A percentile compares a stretch with the other conserved stretches of the same genome.
These are phyloP conservation scores for Hirudinaria manillensis DNA, from an alignment of 2,888 invertebrate species.

Conservation along the genomic window DNA sequence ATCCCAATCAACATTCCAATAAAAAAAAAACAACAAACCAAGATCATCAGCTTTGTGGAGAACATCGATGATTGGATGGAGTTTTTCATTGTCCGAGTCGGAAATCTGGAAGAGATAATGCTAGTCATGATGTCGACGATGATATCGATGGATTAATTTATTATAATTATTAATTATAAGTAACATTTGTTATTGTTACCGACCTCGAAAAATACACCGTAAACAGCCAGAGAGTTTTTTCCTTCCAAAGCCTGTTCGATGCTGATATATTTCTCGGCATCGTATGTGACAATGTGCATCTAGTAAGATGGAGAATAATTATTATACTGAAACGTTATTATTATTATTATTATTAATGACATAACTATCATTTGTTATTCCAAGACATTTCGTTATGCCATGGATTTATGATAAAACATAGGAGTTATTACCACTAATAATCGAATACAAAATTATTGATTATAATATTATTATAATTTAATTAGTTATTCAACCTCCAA, in stretches of 20 bases:
- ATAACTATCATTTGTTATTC: background rate
- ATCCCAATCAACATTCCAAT: no score
- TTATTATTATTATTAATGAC: background rate
- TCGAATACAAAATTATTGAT: background rate
- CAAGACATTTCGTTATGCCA: no score
- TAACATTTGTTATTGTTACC: background rate
- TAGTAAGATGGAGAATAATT: slow-evolving; percentile 2
- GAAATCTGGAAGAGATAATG: slow-evolving; percentile 15
- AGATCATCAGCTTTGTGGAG: background rate
- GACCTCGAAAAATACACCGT: slow-evolving; percentile 26
- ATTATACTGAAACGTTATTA: no score
- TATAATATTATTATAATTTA: background rate
- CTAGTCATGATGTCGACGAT: background rate
- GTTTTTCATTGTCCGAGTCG: slow-evolving; percentile 1
- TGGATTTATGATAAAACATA: no score
- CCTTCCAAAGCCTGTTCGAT: background rate
- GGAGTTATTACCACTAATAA: background rate
- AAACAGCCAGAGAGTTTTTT: slow-evolving; percentile 27
- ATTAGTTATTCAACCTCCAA: slow-evolving; percentile 22
- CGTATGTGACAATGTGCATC: slow-evolving; percentile 31
- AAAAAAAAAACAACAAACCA: background rate
- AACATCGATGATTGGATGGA: slow-evolving; percentile 16
- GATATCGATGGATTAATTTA: background rate
- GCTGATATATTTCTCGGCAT: background rate
- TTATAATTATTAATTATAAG: background rate